Base-by-base conservation (phyloP, 2,113 vertebrate species). In the Sakesphorus luctuosus region DNA sequence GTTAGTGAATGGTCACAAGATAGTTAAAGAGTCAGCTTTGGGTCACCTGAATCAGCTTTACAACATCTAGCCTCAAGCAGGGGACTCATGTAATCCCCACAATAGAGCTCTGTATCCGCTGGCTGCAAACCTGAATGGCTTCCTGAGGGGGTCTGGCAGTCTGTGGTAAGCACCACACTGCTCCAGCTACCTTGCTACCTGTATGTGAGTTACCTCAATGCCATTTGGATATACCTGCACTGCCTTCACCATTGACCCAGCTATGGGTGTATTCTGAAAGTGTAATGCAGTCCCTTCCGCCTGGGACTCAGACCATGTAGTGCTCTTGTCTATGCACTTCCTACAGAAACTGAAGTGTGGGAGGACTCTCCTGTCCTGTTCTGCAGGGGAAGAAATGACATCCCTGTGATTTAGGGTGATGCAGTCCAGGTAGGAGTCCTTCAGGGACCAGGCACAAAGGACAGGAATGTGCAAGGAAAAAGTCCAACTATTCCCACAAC, bases 41-140 rank as follows among this genome's bases (percentile, higher is more conserved):
- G 67, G 67, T 90, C 63, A 69, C 58, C 79, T 38, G 63, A 83
- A 46, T 69, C 71, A 92, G 62, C 63, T 88, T 92, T 79, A 66
- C 26, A 49, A 47, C 62, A 72, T n/a, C 28, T n/a, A 83, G 58
- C 52, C 87, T 87, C 0, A 0, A 73, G 67, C 3, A 63, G 49
- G 66, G 66, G 38, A 84, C 56, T n/a, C 6, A 0, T 2, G 21
- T 76, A 76, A 91, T 73, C 53, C 44, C 26, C 29, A 38, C 29
- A 61, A 14, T 1, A 59, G 74, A 75, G 52, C 53, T 61, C 79
- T 80, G 10, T 40, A 56, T 61, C 49, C 0, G 0, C 53, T 79
- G 78, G 55, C 61, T 50, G 28, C 55, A 74, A 86, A 94, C 31
- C 25, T 24, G 18, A 52, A 68, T 2, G 25, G 71, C 74, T 61